Evolutionary conservation across 2,797 vertebrate genomes (phyloP).

Genomic region (Aselliscus stoliczkanus): DNA sequence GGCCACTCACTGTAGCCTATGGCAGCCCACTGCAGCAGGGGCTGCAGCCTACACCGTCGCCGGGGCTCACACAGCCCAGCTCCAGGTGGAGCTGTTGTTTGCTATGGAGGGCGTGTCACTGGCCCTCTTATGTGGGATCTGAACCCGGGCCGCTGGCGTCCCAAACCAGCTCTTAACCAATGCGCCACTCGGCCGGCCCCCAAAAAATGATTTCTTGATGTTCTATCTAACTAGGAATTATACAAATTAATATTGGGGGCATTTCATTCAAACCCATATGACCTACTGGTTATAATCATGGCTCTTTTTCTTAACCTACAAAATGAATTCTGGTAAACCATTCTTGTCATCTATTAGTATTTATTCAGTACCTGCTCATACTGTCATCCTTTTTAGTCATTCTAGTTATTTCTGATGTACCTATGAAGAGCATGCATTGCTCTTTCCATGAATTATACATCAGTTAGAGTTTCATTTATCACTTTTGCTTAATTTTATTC

Average conservation of each 20-base stretch:
- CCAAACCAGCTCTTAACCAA: too few relatives aligned
- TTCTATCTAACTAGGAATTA: not conserved
- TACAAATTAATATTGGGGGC: not conserved
- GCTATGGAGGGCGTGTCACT: too few relatives aligned
- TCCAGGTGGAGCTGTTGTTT: too few relatives aligned
- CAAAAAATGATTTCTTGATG: not conserved
- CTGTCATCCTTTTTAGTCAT: not conserved
- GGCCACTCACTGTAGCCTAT: too few relatives aligned
- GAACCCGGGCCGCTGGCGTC: too few relatives aligned
- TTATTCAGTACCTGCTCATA: not conserved
- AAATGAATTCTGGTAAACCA: slow-evolving; percentile 15
- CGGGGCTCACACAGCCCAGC: too few relatives aligned
- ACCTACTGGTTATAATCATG: not conserved
- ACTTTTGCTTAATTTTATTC: not conserved
- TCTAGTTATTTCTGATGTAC: not conserved
- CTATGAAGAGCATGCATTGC: not conserved
- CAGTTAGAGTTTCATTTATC: not conserved
- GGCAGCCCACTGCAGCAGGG: too few relatives aligned
- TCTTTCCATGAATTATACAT: not conserved
- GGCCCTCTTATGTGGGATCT: too few relatives aligned
- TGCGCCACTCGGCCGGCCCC: too few relatives aligned
- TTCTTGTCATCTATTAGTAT: not conserved
- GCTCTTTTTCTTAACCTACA: not conserved
- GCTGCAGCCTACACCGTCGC: too few relatives aligned
- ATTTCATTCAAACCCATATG: not conserved